Conservation (phyloP, 2,113 vertebrate species). For the Microcebus jonahi region DNA sequence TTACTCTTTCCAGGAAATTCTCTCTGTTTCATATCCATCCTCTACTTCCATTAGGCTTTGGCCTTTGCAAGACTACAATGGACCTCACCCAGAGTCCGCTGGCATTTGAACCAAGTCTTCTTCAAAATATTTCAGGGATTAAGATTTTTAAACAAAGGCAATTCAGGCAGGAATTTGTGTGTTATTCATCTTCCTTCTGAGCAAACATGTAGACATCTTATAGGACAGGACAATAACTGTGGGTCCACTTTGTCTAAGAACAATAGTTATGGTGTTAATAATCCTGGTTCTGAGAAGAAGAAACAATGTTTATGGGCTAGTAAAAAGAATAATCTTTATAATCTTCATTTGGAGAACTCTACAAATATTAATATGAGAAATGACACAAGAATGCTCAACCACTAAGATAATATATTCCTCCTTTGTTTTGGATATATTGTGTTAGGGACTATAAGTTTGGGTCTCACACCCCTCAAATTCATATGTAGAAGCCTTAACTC, state of each 20-base stretch:
- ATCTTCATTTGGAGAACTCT: neutral
- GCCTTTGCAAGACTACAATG: neutral
- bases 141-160: conserved; percentile 38
- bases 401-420: neutral
- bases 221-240: neutral
- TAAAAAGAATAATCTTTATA: neutral
- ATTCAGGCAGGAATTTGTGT: neutral
- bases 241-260: neutral
- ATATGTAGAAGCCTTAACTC: neutral
- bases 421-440: neutral
- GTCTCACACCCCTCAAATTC: neutral
- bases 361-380: neutral
- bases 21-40: neutral
- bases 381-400: neutral
- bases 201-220: neutral
- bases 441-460: neutral
- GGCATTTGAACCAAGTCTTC: neutral
- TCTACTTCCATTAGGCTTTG: neutral
- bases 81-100: neutral
- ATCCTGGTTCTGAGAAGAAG: neutral
- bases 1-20: no score
- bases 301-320: neutral
- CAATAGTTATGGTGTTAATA: neutral
- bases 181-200: neutral
- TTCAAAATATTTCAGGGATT: neutral